Evolutionary conservation across 2,888 invertebrate species (phyloP).

Genomic region (Lasioglossum villosulum): DNA sequence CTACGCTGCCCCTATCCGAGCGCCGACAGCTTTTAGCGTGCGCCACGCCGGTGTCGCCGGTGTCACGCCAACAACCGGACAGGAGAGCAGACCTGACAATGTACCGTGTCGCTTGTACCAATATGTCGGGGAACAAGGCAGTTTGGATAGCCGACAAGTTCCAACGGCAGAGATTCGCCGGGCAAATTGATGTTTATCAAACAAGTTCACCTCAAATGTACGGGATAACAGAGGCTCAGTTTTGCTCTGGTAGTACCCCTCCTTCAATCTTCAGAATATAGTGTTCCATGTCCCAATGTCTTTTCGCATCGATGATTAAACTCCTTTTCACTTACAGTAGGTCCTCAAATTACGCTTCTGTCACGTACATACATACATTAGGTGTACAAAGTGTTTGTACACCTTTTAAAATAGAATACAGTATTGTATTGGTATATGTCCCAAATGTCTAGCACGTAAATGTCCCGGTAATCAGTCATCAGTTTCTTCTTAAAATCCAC

Average conservation of each 20-base stretch:
- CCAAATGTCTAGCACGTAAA: no score
- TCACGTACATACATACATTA: no score
- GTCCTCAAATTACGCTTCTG: no score
- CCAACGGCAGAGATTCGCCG: not conserved
- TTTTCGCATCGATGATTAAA: no score
- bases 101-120: not conserved
- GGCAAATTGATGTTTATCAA: not conserved
- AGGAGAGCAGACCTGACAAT: not conserved
- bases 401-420: no score
- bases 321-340: no score
- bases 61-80: not conserved
- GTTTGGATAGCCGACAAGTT: not conserved
- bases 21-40: constrained; percentile 15
- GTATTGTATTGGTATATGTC: no score
- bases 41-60: constrained; percentile 16
- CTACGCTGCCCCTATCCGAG: not conserved
- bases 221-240: not conserved
- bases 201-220: not conserved
- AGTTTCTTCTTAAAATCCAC: no score
- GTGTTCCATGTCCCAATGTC: no score
- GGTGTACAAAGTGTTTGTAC: no score
- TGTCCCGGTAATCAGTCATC: no score
- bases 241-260: not conserved
- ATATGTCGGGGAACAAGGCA: not conserved
- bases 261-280: not conserved